Conservation (phyloP, 1,140 invertebrate species). For the Cherax quadricarinatus region DNA sequence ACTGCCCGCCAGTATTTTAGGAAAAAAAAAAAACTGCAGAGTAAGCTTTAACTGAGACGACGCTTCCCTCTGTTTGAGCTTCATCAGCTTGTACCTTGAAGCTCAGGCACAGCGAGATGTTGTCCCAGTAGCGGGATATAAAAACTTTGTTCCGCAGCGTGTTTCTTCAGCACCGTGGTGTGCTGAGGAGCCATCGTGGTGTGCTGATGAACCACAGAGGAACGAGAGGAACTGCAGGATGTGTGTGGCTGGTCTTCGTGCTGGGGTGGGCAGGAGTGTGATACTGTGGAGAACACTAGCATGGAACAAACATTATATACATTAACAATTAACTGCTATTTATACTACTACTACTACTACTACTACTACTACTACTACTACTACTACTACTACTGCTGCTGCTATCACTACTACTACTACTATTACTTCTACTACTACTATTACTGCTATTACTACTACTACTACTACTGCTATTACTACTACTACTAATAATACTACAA, state of each 20-base stretch:
- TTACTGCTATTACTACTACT: slow-evolving; percentile 95
- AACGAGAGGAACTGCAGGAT: neutral
- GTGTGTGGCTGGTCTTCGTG: neutral
- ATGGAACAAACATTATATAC: neutral
- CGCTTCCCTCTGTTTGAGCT: too few relatives aligned
- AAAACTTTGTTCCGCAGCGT: neutral
- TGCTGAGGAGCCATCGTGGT: neutral
- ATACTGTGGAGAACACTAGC: neutral
- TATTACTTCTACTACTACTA: slow-evolving; percentile 76
- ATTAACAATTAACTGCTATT: neutral
- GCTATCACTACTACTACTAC: slow-evolving; percentile 20
- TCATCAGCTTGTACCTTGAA: too few relatives aligned
- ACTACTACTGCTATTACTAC: slow-evolving; percentile 76
- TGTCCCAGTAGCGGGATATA: too few relatives aligned
- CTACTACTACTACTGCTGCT: neutral
- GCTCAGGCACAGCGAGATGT: too few relatives aligned
- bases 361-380: neutral
- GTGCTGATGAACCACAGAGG: neutral
- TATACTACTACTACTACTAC: neutral
- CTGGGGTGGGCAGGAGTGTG: neutral
- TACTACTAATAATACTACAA: slow-evolving; percentile 25
- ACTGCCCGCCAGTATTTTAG: too few relatives aligned
- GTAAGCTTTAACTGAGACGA: too few relatives aligned
- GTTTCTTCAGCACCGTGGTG: neutral
- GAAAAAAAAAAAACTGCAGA: too few relatives aligned